A percentile compares a stretch with the other conserved stretches of the same genome.
phyloP scores from a whole-genome alignment of 2,797 vertebrate species.

The Falco naumanni region DNA sequence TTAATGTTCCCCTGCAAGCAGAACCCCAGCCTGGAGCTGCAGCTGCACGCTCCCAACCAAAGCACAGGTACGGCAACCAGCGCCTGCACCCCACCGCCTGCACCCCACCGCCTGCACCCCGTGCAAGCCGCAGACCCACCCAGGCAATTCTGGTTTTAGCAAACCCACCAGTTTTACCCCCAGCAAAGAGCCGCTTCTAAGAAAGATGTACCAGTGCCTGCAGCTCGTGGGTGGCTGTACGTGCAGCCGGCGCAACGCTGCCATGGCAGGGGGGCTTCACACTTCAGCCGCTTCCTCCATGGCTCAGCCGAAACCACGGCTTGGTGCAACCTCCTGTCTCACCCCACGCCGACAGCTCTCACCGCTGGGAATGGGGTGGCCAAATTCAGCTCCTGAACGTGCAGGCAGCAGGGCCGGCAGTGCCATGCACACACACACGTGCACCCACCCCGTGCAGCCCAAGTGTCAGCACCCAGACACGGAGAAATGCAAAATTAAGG shows the following conservation, averaged over 20 bases:
- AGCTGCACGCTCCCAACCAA: not conserved
- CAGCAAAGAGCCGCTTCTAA: not conserved
- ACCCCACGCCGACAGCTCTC: not conserved
- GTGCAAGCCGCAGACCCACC: not conserved
- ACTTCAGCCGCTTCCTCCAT: not conserved
- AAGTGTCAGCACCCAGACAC: fast-evolving
- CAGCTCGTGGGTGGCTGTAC: not conserved
- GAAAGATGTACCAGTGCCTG: not conserved
- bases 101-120: not conserved
- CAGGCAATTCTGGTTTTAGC: not conserved
- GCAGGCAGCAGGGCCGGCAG: not conserved
- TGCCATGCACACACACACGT: fast-evolving
- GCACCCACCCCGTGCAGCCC: fast-evolving
- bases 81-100: not conserved
- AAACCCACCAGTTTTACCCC: not conserved
- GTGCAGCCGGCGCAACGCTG: not conserved
- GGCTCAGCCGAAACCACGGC: not conserved
- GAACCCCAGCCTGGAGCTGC: not conserved
- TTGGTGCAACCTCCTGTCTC: not conserved
- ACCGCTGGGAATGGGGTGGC: not conserved
- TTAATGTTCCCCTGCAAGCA: not conserved
- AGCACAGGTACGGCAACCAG: not conserved
- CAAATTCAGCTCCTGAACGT: not conserved
- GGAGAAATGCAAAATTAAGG: not conserved
- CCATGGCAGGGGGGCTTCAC: not conserved